A percentile compares a stretch with the other conserved stretches of the same genome.
phyloP scores from a whole-genome alignment of 2,888 invertebrate species.

The Epirrhoe alternata region DNA sequence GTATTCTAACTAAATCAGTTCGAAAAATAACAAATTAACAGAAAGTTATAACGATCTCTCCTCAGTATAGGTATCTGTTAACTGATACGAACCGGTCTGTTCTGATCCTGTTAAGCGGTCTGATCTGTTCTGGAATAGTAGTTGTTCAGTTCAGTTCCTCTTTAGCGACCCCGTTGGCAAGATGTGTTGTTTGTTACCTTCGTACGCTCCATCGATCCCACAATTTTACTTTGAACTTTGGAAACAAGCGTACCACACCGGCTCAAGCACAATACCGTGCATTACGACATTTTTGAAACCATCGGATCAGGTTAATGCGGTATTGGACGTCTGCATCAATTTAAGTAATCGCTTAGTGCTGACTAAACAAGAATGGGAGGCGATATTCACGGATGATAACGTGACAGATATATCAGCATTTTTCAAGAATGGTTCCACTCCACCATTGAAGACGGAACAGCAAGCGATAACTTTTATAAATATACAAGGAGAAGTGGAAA shows the following conservation, averaged over 20 bases:
- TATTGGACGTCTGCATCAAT: not conserved
- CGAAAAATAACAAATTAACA: slow-evolving; percentile 4
- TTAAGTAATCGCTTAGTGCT: not conserved
- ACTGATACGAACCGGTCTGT: not conserved
- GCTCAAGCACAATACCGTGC: not conserved
- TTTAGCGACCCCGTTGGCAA: not conserved
- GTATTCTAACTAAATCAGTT: slow-evolving; percentile 16
- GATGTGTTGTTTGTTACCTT: not conserved
- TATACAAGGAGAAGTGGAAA: slow-evolving; percentile 1
- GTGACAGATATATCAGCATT: slow-evolving; percentile 1
- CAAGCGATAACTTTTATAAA: slow-evolving; percentile 10
- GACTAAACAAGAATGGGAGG: slow-evolving; percentile 1
- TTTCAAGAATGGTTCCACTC: slow-evolving; percentile 8
- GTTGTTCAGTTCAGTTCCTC: not conserved
- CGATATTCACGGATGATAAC: not conserved
- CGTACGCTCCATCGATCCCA: slow-evolving; percentile 3
- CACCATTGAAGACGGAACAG: slow-evolving; percentile 1
- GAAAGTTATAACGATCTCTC: too few relatives aligned
- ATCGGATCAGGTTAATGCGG: not conserved
- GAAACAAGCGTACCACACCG: not conserved
- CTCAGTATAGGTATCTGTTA: not conserved
- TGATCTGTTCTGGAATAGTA: not conserved
- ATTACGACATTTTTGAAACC: slow-evolving; percentile 4
- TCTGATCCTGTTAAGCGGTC: not conserved
- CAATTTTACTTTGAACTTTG: slow-evolving; percentile 7